Percentiles rank a stretch among this genome's conserved stretches.
These are phyloP conservation scores for Drosophila gaucha DNA, from an alignment of 2,888 invertebrate species.

Conservation along the genomic window DNA sequence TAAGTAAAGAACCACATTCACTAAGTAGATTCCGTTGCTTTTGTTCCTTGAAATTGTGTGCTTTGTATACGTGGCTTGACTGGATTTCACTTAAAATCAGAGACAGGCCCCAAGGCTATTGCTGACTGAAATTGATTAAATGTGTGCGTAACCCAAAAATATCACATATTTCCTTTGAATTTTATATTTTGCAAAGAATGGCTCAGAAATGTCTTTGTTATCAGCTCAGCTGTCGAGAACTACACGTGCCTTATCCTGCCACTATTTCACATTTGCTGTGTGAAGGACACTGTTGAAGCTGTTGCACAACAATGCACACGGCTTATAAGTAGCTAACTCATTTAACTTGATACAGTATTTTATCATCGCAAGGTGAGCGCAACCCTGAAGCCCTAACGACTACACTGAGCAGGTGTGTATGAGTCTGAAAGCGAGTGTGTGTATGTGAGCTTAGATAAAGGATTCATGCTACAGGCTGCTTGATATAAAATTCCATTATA, in stretches of 20 bases:
- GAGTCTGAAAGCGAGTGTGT: neutral
- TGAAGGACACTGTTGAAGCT: neutral
- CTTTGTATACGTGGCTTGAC: constrained; percentile 6
- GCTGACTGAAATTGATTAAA: constrained; percentile 31
- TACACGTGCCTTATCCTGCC: constrained; percentile 12
- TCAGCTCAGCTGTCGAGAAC: constrained; percentile 10
- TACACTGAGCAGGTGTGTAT: neutral
- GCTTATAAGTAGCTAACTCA: constrained; percentile 13
- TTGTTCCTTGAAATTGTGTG: neutral
- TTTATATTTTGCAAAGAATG: constrained; percentile 10
- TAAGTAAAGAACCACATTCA: constrained; percentile 1
- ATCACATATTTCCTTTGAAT: constrained; percentile 14
- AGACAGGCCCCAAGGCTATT: neutral
- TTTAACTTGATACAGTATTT: constrained; percentile 29
- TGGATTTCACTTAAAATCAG: constrained; percentile 10
- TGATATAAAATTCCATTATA: constrained; percentile 36
- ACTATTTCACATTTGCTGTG: neutral
- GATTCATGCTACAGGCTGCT: constrained; percentile 5
- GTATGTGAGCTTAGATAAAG: constrained; percentile 9
- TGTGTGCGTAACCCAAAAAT: constrained; percentile 15
- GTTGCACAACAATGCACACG: constrained; percentile 8
- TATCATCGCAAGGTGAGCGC: constrained; percentile 31
- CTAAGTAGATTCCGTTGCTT: constrained; percentile 13
- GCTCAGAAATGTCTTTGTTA: constrained; percentile 37
- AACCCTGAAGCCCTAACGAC: constrained; percentile 19